Evolutionary conservation across 2,113 vertebrate species (phyloP).

Genomic region (Otis tarda): DNA sequence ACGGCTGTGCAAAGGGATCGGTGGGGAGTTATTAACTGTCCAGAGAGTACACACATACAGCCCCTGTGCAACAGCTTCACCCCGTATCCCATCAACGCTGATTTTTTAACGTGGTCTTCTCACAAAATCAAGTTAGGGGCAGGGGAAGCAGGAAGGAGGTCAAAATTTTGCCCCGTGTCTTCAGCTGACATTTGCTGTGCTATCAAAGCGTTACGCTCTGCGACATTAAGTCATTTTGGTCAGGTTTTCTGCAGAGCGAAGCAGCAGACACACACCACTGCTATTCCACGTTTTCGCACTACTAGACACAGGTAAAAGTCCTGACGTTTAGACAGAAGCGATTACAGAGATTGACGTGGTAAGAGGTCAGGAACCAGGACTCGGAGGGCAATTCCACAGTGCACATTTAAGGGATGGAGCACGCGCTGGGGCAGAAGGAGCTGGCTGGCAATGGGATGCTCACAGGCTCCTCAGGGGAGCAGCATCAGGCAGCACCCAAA

Average conservation of each 20-base stretch:
- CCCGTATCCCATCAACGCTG: fast-evolving
- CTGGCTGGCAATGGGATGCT: background rate
- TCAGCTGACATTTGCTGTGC: background rate
- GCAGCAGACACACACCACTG: background rate
- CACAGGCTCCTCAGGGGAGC: background rate
- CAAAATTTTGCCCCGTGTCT: background rate
- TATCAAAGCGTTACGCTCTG: background rate
- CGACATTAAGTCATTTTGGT: background rate
- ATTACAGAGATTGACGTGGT: background rate
- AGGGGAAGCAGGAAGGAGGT: background rate
- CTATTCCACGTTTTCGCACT: background rate
- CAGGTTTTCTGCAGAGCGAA: background rate
- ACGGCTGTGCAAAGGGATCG: background rate
- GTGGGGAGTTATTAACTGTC: background rate
- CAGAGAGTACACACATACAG: fast-evolving
- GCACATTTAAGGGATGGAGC: background rate
- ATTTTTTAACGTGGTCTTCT: background rate
- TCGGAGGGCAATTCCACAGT: background rate
- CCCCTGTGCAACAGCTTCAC: fast-evolving
- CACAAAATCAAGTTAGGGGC: background rate
- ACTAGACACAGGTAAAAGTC: background rate
- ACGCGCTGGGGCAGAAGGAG: fast-evolving
- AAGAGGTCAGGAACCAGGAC: background rate
- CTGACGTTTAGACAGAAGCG: background rate
- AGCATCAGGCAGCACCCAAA: background rate